Conservation (phyloP, 2,888 invertebrate genomes). For the Notodonta dromedarius region DNA sequence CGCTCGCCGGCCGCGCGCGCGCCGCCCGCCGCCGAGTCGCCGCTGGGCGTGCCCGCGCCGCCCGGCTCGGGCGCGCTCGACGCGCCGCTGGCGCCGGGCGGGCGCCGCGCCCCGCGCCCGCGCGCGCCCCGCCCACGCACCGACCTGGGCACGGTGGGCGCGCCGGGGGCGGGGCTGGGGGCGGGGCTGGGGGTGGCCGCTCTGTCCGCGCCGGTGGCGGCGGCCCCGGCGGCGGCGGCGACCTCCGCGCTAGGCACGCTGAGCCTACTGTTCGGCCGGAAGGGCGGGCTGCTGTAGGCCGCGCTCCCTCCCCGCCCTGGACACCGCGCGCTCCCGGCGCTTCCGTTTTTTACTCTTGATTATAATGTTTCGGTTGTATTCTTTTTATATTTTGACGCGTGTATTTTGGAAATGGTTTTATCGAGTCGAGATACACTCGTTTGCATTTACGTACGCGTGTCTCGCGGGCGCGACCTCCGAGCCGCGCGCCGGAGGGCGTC, state of each 20-base stretch:
- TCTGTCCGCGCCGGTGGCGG: slow-evolving; percentile 81
- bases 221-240: slow-evolving; percentile 78
- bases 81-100: slow-evolving; percentile 66
- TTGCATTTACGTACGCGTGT: slow-evolving; percentile 67
- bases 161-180: slow-evolving; percentile 9
- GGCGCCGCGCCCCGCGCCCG: slow-evolving; percentile 66
- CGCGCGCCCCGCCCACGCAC: slow-evolving; percentile 70
- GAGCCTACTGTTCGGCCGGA: slow-evolving; percentile 92
- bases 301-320: background rate
- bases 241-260: slow-evolving; percentile 88
- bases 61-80: slow-evolving; percentile 85
- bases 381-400: slow-evolving; percentile 67
- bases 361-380: slow-evolving; percentile 46
- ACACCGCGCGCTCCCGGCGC: slow-evolving; percentile 2
- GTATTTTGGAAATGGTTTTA: slow-evolving; percentile 59
- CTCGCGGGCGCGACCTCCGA: background rate
- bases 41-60: slow-evolving; percentile 85
- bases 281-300: slow-evolving; percentile 89
- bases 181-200: slow-evolving; percentile 84
- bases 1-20: slow-evolving; percentile 74
- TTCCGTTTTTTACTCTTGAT: slow-evolving; percentile 21
- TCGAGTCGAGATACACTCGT: slow-evolving; percentile 51
- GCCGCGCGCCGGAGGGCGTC: background rate
- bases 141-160: slow-evolving; percentile 60
- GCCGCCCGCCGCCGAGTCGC: slow-evolving; percentile 57